phyloP scores from a whole-genome alignment of 2,113 vertebrate genomes.

The Puma concolor region DNA sequence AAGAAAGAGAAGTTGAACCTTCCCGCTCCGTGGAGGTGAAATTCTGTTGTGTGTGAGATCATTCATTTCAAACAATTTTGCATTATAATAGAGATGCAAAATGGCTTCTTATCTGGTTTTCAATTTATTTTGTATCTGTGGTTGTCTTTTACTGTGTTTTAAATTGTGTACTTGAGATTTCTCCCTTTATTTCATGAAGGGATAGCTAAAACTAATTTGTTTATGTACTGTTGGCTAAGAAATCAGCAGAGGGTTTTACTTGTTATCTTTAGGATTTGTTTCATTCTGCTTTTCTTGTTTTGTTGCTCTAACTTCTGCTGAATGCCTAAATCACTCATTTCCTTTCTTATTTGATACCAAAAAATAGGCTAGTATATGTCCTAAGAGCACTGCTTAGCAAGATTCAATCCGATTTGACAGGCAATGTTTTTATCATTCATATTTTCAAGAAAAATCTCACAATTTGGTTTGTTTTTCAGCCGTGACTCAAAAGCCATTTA shows the following conservation, averaged over 20 bases:
- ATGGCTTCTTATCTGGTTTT: background rate
- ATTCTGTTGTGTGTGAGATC: background rate
- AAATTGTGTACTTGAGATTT: background rate
- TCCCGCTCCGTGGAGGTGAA: background rate
- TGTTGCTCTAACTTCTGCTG: background rate
- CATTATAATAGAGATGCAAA: background rate
- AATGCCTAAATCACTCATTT: background rate
- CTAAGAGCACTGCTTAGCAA: background rate
- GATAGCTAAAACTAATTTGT: background rate
- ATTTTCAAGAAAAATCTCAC: background rate
- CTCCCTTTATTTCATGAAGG: background rate
- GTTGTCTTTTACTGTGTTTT: background rate
- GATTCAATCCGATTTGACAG: background rate
- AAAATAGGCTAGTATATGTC: background rate
- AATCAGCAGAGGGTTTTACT: background rate
- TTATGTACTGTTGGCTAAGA: background rate
- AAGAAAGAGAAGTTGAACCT: background rate
- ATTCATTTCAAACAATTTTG: background rate
- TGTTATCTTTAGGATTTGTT: background rate
- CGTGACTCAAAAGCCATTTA: background rate
- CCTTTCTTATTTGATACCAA: conserved; percentile 6
- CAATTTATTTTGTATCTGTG: background rate
- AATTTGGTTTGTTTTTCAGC: background rate
- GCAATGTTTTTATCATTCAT: background rate
- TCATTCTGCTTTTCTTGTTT: background rate